Evolutionary conservation across 2,888 invertebrate genomes (phyloP), one percentile per base, ranked within the genome.

Genomic region (Agonopterix arenella): DNA sequence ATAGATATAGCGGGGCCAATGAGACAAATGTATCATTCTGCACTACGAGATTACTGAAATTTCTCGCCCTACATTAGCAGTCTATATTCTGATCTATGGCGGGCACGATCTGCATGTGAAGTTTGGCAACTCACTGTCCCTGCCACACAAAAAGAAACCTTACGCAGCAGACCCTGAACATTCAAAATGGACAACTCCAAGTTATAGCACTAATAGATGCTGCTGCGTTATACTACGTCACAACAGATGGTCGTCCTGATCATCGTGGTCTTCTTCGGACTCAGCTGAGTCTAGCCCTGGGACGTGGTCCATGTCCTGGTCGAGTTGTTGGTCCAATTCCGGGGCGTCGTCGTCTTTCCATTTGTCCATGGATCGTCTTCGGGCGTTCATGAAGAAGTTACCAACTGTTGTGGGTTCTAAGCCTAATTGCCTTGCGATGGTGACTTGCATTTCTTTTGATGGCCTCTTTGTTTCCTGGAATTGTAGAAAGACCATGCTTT

Each of bases 301-400:
- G 1, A 85, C 77, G 45, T 82, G 80, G 44, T 89, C 88, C 36
- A 89, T 56, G 54, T 92, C 91, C 48, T 90, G 86, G 50, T 92
- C 91, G 55, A 90, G 84, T 28, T 79, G 73, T 63, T 85, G 85
- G 68, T 92, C 92, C 51, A 91, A 67, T 1, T 89, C 89, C 0
- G 92, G 91, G 48, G 93, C 94, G 64, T 95, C 97, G 70, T 98
- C 97, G 74, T 98, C 98, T 80, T 97, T 96, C 98, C 98, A 99
- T 75, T 98, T 99, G 88, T 99, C 99, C 96, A 96, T 96, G 2
- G 96, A 96, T 60, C 99, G 93, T 64, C 99, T 92, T 54, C 99
- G 92, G n/a, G 99, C 99, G 85, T 99, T 99, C 99, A 99, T 99
- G 90, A 99, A 99, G 92, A 99, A 99, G 84, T 99, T 99, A 47